phyloP scores from a whole-genome alignment of 2,113 vertebrate genomes.

The Mus pahari region DNA sequence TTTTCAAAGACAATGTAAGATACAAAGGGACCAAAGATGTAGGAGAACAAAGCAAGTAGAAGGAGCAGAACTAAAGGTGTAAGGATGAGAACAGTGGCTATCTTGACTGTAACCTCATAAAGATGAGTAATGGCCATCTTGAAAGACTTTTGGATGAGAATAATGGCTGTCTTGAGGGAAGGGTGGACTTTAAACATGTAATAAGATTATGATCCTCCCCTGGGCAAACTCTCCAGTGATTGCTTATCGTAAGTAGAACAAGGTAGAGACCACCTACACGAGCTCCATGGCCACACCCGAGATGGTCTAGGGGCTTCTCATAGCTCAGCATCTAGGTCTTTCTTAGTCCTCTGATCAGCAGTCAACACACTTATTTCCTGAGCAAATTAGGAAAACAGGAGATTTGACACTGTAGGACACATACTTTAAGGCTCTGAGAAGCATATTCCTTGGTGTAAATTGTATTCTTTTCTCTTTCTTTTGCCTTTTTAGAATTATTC shows the following conservation, averaged over 20 bases:
- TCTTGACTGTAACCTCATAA: neutral
- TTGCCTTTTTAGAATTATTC: neutral
- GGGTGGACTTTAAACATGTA: neutral
- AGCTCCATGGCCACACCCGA: neutral
- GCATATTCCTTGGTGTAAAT: neutral
- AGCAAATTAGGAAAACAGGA: neutral
- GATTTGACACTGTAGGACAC: neutral
- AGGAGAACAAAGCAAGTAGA: neutral
- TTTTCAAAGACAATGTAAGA: neutral
- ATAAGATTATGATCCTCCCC: neutral
- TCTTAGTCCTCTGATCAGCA: neutral
- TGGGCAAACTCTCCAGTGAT: neutral
- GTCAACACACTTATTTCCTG: neutral
- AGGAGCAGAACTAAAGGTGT: neutral
- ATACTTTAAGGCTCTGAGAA: neutral
- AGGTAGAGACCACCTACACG: neutral
- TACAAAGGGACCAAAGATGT: neutral
- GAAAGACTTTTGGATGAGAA: no score
- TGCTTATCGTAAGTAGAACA: neutral
- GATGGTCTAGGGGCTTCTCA: neutral
- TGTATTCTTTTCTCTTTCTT: neutral
- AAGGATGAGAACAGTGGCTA: neutral
- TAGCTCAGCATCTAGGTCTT: neutral
- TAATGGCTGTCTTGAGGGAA: neutral
- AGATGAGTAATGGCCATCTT: neutral